phyloP scores from a whole-genome alignment of 2,888 invertebrate species.

The Pollenia labialis region DNA sequence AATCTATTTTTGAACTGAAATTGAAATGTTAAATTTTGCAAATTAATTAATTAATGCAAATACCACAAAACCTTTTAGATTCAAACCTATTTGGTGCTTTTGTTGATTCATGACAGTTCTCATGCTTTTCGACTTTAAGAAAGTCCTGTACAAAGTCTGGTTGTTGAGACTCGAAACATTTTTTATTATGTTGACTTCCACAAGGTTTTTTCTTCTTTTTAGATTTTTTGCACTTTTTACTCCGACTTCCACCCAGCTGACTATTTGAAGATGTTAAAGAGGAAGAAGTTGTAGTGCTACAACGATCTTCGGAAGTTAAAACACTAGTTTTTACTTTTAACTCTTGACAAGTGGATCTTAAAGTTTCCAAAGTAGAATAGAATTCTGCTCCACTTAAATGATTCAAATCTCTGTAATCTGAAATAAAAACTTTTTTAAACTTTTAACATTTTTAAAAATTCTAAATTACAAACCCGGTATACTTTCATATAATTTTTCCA shows the following conservation, averaged over 20 bases:
- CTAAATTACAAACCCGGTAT: conserved; percentile 86
- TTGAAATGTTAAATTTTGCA: background rate
- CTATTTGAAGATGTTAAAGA: conserved; percentile 62
- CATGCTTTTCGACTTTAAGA: background rate
- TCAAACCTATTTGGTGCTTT: background rate
- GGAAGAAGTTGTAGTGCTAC: conserved; percentile 70
- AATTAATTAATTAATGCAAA: background rate
- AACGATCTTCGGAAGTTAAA: conserved; percentile 66
- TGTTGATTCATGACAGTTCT: background rate
- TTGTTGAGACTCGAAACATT: background rate
- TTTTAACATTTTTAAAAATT: background rate
- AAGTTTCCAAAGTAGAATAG: conserved; percentile 87
- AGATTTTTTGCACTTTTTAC: conserved; percentile 55
- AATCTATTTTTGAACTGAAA: conserved; percentile 77
- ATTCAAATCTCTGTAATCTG: conserved; percentile 90
- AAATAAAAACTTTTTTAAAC: conserved; percentile 5
- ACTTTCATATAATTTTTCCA: conserved; percentile 90
- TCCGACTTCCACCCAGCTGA: conserved; percentile 15
- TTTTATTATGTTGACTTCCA: background rate
- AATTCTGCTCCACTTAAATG: conserved; percentile 91
- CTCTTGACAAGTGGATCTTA: conserved; percentile 80
- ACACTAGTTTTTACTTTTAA: conserved; percentile 76
- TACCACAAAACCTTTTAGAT: conserved; percentile 18
- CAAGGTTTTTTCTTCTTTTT: conserved; percentile 73
- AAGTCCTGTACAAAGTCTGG: background rate